Evolutionary conservation across 2,797 vertebrate species (phyloP).

Genomic region (Masticophis lateralis): DNA sequence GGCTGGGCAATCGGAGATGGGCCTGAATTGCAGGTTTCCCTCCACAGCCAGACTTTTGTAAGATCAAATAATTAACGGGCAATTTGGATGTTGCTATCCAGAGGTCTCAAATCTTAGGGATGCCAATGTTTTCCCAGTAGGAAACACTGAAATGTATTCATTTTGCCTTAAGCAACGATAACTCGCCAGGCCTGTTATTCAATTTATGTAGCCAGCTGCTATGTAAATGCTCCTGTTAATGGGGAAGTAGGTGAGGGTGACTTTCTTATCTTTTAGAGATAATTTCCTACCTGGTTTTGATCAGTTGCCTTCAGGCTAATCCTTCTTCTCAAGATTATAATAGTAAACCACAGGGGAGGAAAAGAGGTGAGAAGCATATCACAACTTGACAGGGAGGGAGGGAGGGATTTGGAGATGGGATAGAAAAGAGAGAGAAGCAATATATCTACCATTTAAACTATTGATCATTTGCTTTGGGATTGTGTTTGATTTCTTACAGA

Average conservation of each 20-base stretch:
- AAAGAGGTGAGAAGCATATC: background rate
- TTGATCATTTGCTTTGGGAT: background rate
- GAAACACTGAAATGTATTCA: background rate
- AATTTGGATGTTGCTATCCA: background rate
- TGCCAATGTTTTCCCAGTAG: background rate
- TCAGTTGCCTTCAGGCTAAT: background rate
- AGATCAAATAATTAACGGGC: background rate
- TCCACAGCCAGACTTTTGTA: background rate
- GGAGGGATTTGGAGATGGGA: background rate
- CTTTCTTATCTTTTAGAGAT: background rate
- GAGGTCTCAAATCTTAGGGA: background rate
- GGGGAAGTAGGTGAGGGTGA: background rate
- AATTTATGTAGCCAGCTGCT: background rate
- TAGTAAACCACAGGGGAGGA: background rate
- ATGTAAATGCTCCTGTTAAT: background rate
- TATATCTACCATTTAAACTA: background rate
- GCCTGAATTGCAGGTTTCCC: background rate
- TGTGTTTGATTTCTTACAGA: background rate
- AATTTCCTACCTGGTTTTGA: background rate
- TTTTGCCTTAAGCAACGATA: background rate
- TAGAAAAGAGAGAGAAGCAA: background rate
- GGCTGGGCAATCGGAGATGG: background rate
- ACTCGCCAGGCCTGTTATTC: background rate
- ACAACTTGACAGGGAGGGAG: background rate
- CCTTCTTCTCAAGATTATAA: background rate